Evolutionary conservation across 2,888 invertebrate species (phyloP).

Genomic region (Drosophila fulvimacula): DNA sequence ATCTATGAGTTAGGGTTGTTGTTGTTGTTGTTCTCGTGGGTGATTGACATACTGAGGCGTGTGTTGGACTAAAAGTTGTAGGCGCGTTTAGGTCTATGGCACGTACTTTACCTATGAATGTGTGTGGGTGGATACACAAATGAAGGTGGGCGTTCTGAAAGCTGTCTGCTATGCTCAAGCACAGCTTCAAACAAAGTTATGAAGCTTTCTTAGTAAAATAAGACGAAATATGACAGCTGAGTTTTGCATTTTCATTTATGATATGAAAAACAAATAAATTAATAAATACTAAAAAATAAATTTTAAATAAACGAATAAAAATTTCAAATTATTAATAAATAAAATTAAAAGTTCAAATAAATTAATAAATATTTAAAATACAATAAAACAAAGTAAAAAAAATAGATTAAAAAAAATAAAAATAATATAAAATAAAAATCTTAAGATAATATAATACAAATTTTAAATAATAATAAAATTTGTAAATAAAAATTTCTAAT

Average conservation of each 20-base stretch:
- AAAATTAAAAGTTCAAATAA: not conserved
- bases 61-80: conserved; percentile 31
- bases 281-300: not conserved
- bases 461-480: too few species aligned
- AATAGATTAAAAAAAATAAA: not conserved
- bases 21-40: not conserved
- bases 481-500: too few species aligned
- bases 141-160: conserved; percentile 1
- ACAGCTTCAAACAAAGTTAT: not conserved
- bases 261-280: too few species aligned
- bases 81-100: conserved; percentile 16
- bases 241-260: too few species aligned
- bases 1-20: conserved; percentile 9
- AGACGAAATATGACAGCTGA: not conserved
- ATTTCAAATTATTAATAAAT: not conserved
- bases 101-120: not conserved
- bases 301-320: not conserved
- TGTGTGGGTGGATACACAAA: not conserved
- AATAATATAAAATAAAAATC: too few species aligned
- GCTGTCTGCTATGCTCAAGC: conserved; percentile 18
- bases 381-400: not conserved
- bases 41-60: conserved; percentile 42
- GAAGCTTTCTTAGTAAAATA: not conserved
- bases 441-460: too few species aligned
- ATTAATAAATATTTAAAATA: not conserved